These are phyloP conservation scores for Pollicipes pollicipes DNA, from an alignment of 1,140 invertebrate genomes.

Conservation along the genomic window DNA sequence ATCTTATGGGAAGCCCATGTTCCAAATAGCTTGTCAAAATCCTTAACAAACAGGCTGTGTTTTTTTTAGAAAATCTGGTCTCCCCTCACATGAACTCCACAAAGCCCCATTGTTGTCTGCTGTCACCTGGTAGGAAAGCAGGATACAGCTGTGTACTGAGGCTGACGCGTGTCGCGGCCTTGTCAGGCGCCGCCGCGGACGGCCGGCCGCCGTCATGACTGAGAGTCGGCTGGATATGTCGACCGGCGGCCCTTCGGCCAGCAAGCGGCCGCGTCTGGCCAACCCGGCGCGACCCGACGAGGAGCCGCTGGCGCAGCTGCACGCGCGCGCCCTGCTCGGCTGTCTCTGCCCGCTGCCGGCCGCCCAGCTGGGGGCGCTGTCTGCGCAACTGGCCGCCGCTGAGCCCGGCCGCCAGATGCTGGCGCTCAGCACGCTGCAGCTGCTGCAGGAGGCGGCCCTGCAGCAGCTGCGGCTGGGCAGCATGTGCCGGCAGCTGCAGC, in stretches of 20 bases:
- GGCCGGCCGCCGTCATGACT: neutral
- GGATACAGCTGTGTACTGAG: no score
- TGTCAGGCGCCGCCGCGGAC: no score
- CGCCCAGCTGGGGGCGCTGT: neutral
- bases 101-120: no score
- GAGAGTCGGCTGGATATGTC: neutral
- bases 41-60: no score
- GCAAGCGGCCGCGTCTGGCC: conserved; percentile 1
- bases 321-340: conserved; percentile 23
- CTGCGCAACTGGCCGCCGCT: neutral
- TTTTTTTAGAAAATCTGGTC: no score
- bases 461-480: conserved; percentile 2
- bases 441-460: neutral
- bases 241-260: no score
- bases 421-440: neutral
- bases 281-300: conserved; percentile 6
- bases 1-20: no score
- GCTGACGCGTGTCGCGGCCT: no score
- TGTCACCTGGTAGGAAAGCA: no score
- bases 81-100: no score
- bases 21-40: no score
- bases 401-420: neutral
- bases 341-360: neutral
- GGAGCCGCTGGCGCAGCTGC: conserved; percentile 64
- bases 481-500: neutral